Base-by-base conservation (phyloP, 2,113 vertebrate genomes). In the Pica pica region DNA sequence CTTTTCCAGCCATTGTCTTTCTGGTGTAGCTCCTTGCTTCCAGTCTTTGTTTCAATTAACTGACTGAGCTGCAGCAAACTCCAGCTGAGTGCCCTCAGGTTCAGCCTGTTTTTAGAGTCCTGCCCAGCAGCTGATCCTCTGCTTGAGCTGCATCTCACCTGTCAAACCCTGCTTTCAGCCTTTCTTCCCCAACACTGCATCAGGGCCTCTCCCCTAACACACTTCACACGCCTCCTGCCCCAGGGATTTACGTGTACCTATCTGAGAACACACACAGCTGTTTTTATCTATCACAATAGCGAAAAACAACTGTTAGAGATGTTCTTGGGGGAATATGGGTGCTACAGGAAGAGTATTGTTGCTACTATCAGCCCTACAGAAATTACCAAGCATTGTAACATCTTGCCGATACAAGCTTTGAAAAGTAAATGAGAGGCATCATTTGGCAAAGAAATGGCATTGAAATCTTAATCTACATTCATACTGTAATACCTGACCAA, bases 271-370 rank as follows among this genome's bases (percentile, higher is more conserved):
- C 27, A 35, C 28, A 35, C 31, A 70, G 24, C 20, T 47, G 12
- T n/a, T 61, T 56, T 10, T 3, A 31, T 39, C 16, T 14, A 18
- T 13, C 39, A 59, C 19, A 57, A 13, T 5, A 28, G 22, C 1
- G 15, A n/a, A 44, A 90, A 41, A 11, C 19, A 31, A 3, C 19
- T 26, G 3, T 11, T 55, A 19, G 23, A 27, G 20, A 27, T 4
- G 2, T 12, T 79, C 16, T 71, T 41, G 6, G 1, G 1, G 13
- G 2, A 1, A 20, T 26, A 44, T 1, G 10, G 7, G 5, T 50
- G 20, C 5, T 35, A 33, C 6, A 14, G 10, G 28, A 41, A 39
- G 21, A 46, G 2, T 21, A 5, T 21, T 37, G 19, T 20, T 56
- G 7, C 37, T 77, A 7, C 30, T 61, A 12, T 53, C 50, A 87